Evolutionary conservation across 2,797 vertebrate genomes (phyloP), one percentile per base, ranked within the genome.

Genomic region (Lates japonicus): DNA sequence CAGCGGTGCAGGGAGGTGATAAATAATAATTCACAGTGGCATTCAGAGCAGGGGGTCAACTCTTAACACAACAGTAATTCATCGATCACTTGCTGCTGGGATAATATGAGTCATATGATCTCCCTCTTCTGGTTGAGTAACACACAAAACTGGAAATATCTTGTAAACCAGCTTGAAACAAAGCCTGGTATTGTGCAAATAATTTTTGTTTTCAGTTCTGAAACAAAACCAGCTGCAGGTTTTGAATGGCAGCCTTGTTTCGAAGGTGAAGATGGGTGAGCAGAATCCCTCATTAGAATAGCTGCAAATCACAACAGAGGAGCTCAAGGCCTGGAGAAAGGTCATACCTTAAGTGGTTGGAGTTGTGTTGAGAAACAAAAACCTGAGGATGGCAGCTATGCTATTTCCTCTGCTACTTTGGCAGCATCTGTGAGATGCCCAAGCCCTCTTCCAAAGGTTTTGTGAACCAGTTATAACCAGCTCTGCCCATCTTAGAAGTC

Each of bases 401-500:
- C 61, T 86, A 77, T 91, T 93, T 78, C 65, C 64, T 86, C 77
- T 70, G 76, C 81, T 54, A 16, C 31, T 42, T 57, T 80, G 65
- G 83, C 87, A 84, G 75, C 82, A 64, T 81, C 80, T 79, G 57
- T 80, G 64, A 86, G 87, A 90, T 86, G 52, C 49, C 69, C 76
- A 81, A 80, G 80, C 52, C 64, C 44, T 64, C 72, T 55, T 84
- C 49, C 73, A 84, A 91, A 82, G 42, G 63, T 58, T 87, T 81
- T 81, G 55, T 68, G 73, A 93, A 73, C 84, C 84, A 77, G 79
- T 84, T 81, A 20, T 37, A 89, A 84, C 82, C 79, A 80, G 90
- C 84, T 78, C 65, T n/a, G 62, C 37, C 75, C 42, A 70, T 83
- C 66, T 75, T 44, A 44, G 37, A 83, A 64, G 70, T 80, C 64